Conservation (phyloP, 2,113 vertebrate species). For the Thermophis baileyi region DNA sequence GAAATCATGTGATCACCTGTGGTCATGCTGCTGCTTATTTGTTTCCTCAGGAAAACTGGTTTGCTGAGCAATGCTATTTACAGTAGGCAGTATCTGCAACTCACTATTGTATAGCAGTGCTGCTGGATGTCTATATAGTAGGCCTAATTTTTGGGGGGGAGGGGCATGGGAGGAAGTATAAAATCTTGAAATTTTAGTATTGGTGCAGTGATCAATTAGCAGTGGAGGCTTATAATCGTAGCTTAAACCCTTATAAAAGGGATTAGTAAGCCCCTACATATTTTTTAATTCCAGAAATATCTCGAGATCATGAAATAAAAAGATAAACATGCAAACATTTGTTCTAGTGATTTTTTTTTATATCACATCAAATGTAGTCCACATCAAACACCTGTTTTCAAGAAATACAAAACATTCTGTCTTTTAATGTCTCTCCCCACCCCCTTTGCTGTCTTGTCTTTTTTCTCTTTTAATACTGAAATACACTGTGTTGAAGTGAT, state of each 20-base stretch:
- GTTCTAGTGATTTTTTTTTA: background rate
- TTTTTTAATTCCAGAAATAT: slow-evolving; percentile 31
- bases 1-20: background rate
- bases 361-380: background rate
- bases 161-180: background rate
- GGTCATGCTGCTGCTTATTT: background rate
- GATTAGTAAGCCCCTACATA: slow-evolving; percentile 5
- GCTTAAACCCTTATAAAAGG: background rate
- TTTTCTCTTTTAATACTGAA: background rate
- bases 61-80: slow-evolving; percentile 8
- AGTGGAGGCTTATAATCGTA: background rate
- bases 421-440: background rate
- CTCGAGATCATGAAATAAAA: slow-evolving; percentile 33
- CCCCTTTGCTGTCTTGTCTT: background rate
- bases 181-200: slow-evolving; percentile 6
- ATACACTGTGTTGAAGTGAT: background rate
- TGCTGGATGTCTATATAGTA: background rate
- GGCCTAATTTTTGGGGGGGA: background rate
- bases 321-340: background rate
- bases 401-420: background rate
- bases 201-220: slow-evolving; percentile 13
- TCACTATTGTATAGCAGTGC: slow-evolving; percentile 1
- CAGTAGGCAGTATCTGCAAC: slow-evolving; percentile 1
- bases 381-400: background rate
- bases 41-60: background rate